These are phyloP conservation scores for Nycteola revayana DNA, from an alignment of 2,888 invertebrate genomes.

Conservation along the genomic window DNA sequence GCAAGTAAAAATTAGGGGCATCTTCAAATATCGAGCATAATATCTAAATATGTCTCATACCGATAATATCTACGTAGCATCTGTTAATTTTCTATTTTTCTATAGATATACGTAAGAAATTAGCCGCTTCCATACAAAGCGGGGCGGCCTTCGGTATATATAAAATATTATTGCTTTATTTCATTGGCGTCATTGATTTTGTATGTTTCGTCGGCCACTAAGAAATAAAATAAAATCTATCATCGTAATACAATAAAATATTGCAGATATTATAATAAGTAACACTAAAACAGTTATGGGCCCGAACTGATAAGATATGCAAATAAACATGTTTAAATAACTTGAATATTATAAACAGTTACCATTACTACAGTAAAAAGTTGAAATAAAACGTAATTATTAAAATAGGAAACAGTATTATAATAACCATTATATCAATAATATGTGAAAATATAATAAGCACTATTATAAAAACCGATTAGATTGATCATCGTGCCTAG, in stretches of 20 bases:
- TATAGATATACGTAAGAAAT: constrained; percentile 11
- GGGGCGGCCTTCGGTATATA: constrained; percentile 9
- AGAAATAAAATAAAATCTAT: constrained; percentile 56
- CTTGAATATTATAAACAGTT: constrained; percentile 41
- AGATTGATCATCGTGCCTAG: constrained; percentile 43
- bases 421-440: constrained; percentile 51
- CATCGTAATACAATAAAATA: constrained; percentile 52
- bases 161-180: constrained; percentile 17
- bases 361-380: constrained; percentile 48
- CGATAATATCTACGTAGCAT: constrained; percentile 12
- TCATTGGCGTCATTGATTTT: constrained; percentile 29
- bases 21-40: constrained; percentile 13
- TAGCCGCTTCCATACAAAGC: constrained; percentile 10
- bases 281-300: constrained; percentile 50
- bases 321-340: constrained; percentile 47
- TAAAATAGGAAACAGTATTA: constrained; percentile 56
- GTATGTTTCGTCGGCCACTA: constrained; percentile 39
- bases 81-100: constrained; percentile 6
- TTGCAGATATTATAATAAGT: constrained; percentile 53
- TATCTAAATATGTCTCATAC: constrained; percentile 13
- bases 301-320: constrained; percentile 43
- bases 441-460: constrained; percentile 58
- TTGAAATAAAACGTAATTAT: constrained; percentile 56
- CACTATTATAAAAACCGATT: constrained; percentile 45
- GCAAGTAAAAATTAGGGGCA: constrained; percentile 22